A percentile compares a stretch with the other conserved stretches of the same genome.
Evolutionary conservation across 2,113 vertebrate genomes (phyloP).

Genomic region (Burhinus bistriatus): DNA sequence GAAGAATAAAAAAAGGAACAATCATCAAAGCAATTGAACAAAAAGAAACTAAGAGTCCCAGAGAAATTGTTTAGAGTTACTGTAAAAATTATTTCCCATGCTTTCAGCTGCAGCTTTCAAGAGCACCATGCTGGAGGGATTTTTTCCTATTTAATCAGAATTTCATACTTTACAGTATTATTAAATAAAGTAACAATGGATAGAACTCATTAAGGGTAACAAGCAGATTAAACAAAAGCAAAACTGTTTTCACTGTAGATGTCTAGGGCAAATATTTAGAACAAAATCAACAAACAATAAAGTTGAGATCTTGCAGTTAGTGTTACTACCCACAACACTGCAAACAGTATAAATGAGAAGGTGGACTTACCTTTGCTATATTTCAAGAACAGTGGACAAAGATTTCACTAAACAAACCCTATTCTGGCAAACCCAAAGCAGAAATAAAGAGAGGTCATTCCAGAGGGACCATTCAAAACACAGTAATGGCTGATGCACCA

Average conservation of each 20-base stretch:
- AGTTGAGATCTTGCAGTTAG: neutral
- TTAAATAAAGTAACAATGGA: neutral
- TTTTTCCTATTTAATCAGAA: neutral
- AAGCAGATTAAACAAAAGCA: neutral
- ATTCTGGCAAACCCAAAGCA: conserved; percentile 11
- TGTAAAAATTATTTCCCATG: neutral
- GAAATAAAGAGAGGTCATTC: neutral
- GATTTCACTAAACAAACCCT: conserved; percentile 8
- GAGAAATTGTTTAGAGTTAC: neutral
- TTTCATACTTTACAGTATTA: neutral
- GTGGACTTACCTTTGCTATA: conserved; percentile 16
- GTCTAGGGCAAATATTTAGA: neutral
- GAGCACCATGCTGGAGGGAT: neutral
- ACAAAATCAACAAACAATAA: neutral
- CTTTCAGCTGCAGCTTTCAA: neutral
- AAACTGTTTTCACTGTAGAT: neutral
- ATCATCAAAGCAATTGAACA: neutral
- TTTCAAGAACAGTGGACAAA: conserved; percentile 36
- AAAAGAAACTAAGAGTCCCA: neutral
- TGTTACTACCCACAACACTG: neutral
- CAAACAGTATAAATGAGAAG: conserved; percentile 10
- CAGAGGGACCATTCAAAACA: neutral
- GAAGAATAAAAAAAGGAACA: neutral
- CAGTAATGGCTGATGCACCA: neutral
- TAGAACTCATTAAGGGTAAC: neutral